Conservation (phyloP, 2,888 invertebrate species). For the Plusia festucae region DNA sequence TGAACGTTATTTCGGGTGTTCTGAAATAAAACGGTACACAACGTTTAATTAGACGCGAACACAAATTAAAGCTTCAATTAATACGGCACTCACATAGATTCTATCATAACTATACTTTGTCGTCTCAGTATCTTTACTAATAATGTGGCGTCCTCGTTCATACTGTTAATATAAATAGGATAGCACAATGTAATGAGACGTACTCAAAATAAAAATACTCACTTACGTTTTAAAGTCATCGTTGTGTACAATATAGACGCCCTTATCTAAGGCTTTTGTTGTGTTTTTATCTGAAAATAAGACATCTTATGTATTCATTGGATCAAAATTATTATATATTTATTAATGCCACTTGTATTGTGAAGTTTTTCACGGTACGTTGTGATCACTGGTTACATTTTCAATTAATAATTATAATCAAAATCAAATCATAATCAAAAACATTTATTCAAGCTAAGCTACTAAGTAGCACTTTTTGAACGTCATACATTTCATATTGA, state of each 20-base stretch:
- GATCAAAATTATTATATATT: slow-evolving; percentile 35
- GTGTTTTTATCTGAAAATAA: slow-evolving; percentile 74
- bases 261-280: slow-evolving; percentile 69
- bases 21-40: slow-evolving; percentile 52
- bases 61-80: slow-evolving; percentile 38
- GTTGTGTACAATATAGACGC: slow-evolving; percentile 68
- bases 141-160: slow-evolving; percentile 79
- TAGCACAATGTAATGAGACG: slow-evolving; percentile 51
- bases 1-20: slow-evolving; percentile 52
- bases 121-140: slow-evolving; percentile 63
- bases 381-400: neutral
- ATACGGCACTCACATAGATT: slow-evolving; percentile 64
- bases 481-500: too few relatives aligned
- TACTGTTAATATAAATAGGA: slow-evolving; percentile 56
- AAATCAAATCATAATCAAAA: too few relatives aligned
- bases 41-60: slow-evolving; percentile 18
- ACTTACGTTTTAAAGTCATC: slow-evolving; percentile 79
- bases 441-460: too few relatives aligned
- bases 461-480: too few relatives aligned
- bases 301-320: slow-evolving; percentile 29
- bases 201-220: slow-evolving; percentile 63
- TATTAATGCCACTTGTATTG: slow-evolving; percentile 11
- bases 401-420: slow-evolving; percentile 2
- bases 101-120: slow-evolving; percentile 63
- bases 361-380: neutral